Evolutionary conservation across 2,797 vertebrate species (phyloP).

Genomic region (Tarsius wallacei): DNA sequence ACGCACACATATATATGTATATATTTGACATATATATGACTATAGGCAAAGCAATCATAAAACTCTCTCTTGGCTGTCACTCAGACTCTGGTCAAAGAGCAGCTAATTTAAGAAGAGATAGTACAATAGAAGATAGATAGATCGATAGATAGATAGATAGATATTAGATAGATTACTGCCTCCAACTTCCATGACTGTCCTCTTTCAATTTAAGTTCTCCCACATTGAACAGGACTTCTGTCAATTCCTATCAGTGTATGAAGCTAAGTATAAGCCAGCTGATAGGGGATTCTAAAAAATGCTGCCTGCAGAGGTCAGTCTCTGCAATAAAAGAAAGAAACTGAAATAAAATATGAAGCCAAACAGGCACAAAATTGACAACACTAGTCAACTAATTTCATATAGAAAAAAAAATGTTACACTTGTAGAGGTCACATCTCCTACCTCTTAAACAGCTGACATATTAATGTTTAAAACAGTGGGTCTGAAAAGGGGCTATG

Average conservation of each 20-base stretch:
- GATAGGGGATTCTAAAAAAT: background rate
- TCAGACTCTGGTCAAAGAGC: background rate
- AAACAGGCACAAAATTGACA: background rate
- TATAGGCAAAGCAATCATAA: background rate
- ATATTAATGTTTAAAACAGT: background rate
- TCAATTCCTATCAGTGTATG: background rate
- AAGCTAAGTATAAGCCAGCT: background rate
- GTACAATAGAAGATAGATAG: background rate
- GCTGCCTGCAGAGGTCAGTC: background rate
- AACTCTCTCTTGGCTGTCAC: background rate
- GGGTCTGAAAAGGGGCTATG: background rate
- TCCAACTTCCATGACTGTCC: background rate
- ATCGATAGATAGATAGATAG: accelerated
- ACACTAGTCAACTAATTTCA: background rate
- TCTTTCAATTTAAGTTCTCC: background rate
- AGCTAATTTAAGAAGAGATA: background rate
- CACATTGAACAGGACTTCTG: background rate
- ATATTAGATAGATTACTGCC: too few species aligned
- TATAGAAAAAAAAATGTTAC: background rate
- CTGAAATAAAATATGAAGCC: background rate
- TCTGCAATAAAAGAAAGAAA: background rate
- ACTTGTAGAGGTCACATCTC: background rate
- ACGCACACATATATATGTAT: too few species aligned
- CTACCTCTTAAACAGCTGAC: background rate
- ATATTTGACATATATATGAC: background rate